Base-by-base conservation (phyloP, 2,113 vertebrate genomes). In the Cebidichthys violaceus region DNA sequence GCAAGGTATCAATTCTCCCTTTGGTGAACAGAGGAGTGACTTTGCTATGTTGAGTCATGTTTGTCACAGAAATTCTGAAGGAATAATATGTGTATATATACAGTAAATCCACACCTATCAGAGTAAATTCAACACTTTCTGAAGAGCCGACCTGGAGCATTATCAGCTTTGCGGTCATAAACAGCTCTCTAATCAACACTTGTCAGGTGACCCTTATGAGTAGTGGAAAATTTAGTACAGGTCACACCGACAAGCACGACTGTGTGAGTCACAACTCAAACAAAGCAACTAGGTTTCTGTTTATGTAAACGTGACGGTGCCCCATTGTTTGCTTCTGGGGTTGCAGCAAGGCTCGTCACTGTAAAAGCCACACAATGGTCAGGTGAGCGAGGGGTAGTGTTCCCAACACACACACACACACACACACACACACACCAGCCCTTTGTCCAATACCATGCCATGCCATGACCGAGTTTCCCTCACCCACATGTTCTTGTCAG, bases 181-280 rank as follows among this genome's bases (percentile, higher is more conserved):
- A 62, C 35, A 60, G 17, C 45, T 52, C 24, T 65, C 27, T 65
- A 24, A 73, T 68, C n/a, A 33, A 75, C 29, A 39, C 27, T 24
- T 65, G 14, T 66, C 41, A 61, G 22, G 10, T 62, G 52, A 82
- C 18, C 20, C 15, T 31, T 6, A 14, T 31, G 45, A 70, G 35
- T 41, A 17, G 50, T 74, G 79, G 79, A 84, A 88, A 64, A 39
- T 43, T 73, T 80, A 64, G 24, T 57, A 29, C 60, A n/a, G 70
- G 75, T 81, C 66, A 79, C 5, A 70, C 31, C 72, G 52, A 75
- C 33, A 31, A 18, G n/a, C 52, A 54, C 33, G 13, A 55, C 35
- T 4, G 41, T 3, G 37, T 93, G 86, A 90, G 72, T 88, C 90
- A 91, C 83, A 70, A 37, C 33, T 85, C 77, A 78, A 77, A 90